phyloP scores from a whole-genome alignment of 2,113 vertebrate species.

The Turdus rufiventris region DNA sequence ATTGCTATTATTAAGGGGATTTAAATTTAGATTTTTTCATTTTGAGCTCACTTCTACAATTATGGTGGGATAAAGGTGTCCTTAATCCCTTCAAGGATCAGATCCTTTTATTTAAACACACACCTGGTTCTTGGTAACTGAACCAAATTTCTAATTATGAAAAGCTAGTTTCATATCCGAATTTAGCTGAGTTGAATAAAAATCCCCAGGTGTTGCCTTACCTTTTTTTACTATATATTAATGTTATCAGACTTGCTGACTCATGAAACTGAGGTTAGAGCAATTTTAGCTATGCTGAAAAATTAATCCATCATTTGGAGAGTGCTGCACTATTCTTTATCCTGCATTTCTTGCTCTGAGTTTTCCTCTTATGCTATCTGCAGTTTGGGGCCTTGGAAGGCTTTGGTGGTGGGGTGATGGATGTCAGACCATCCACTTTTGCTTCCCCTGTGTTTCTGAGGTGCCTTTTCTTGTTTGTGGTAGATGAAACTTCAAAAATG shows the following conservation, averaged over 20 bases:
- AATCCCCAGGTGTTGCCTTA: background rate
- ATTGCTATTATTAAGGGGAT: background rate
- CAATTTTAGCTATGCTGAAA: constrained; percentile 15
- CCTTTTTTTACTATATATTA: background rate
- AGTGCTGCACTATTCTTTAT: background rate
- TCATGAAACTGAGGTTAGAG: constrained; percentile 20
- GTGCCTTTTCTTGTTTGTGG: background rate
- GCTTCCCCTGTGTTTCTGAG: background rate
- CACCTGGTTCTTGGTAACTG: background rate
- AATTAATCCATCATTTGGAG: constrained; percentile 37
- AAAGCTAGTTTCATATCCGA: constrained; percentile 15
- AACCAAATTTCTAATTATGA: constrained; percentile 6
- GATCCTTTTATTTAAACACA: background rate
- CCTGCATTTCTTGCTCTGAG: background rate
- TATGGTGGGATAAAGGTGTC: background rate
- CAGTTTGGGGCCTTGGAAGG: background rate
- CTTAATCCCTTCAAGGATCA: background rate
- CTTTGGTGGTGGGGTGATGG: background rate
- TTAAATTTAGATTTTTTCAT: background rate
- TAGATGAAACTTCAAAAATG: background rate
- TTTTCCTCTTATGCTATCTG: background rate
- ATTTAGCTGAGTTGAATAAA: constrained; percentile 26
- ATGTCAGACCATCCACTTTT: background rate
- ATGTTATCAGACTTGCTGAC: constrained; percentile 28
- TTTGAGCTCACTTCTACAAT: background rate